These are phyloP conservation scores for Cololabis saira DNA, from an alignment of 2,113 vertebrate species.

Conservation along the genomic window DNA sequence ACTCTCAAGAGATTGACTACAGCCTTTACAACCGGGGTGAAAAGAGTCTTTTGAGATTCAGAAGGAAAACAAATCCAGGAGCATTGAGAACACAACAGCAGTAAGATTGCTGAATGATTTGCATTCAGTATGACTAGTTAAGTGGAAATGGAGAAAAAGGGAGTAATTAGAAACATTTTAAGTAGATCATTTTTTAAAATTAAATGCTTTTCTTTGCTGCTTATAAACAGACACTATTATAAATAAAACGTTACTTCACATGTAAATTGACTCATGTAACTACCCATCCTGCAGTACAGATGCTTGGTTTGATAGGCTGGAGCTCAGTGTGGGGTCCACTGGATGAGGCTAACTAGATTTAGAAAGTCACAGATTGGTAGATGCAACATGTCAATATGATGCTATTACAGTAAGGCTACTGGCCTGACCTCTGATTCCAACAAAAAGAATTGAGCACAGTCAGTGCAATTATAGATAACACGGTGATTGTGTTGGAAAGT, in stretches of 20 bases:
- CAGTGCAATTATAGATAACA: conserved; percentile 32
- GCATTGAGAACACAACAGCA: conserved; percentile 52
- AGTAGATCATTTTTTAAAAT: conserved; percentile 13
- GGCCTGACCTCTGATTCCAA: conserved; percentile 33
- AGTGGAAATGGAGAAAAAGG: conserved; percentile 36
- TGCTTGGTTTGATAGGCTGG: conserved; percentile 1
- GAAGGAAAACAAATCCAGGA: conserved; percentile 48
- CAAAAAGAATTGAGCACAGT: conserved; percentile 2
- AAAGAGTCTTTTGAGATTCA: conserved; percentile 59
- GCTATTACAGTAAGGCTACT: conserved; percentile 30
- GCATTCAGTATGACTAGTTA: conserved; percentile 17
- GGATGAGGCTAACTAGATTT: conserved; percentile 33
- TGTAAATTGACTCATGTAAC: conserved; percentile 30
- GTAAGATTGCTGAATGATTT: conserved; percentile 34
- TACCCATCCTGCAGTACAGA: conserved; percentile 1
- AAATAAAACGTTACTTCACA: conserved; percentile 36
- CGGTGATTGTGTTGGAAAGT: conserved; percentile 14
- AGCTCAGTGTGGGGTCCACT: conserved; percentile 8
- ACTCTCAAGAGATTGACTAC: conserved; percentile 61
- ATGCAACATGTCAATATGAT: conserved; percentile 40
- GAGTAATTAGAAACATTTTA: conserved; percentile 26
- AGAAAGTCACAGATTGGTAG: conserved; percentile 23
- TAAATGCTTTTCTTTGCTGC: conserved; percentile 58
- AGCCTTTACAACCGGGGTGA: conserved; percentile 27
- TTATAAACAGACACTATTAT: conserved; percentile 30